Evolutionary conservation across 2,113 vertebrate species (phyloP).

Genomic region (Urocolius indicus): DNA sequence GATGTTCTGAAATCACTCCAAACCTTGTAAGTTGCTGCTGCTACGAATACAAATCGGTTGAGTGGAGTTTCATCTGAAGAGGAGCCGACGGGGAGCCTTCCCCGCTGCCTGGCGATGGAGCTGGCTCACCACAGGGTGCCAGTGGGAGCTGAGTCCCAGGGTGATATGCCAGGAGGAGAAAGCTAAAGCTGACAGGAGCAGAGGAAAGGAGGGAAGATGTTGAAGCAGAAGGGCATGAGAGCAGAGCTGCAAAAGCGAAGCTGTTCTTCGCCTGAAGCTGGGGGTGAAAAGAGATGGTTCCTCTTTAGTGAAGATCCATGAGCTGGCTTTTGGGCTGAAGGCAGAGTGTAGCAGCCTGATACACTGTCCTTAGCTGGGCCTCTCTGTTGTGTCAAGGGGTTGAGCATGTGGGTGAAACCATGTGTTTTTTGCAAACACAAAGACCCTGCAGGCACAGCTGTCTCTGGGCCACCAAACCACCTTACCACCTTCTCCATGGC

Average conservation of each 20-base stretch:
- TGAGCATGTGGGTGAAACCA: neutral
- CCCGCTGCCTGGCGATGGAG: neutral
- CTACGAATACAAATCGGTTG: neutral
- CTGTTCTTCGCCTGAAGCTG: too few species aligned
- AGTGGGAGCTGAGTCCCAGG: accelerated
- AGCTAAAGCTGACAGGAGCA: neutral
- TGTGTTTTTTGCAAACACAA: neutral
- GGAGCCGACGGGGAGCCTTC: neutral
- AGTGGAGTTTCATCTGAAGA: slow-evolving; percentile 33
- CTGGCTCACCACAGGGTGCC: accelerated
- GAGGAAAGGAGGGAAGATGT: neutral
- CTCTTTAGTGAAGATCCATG: neutral
- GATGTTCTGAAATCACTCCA: slow-evolving; percentile 52
- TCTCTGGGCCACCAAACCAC: neutral
- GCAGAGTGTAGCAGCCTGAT: neutral
- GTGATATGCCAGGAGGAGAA: neutral
- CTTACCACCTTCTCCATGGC: neutral
- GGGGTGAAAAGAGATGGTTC: neutral
- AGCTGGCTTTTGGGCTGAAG: neutral
- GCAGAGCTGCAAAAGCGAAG: neutral
- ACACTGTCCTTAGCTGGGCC: neutral
- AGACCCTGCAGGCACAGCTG: neutral
- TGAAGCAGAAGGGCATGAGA: neutral
- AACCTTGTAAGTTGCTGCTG: slow-evolving; percentile 26
- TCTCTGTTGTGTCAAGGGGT: neutral